phyloP scores from a whole-genome alignment of 2,113 vertebrate species.

The Harpagus bidentatus region DNA sequence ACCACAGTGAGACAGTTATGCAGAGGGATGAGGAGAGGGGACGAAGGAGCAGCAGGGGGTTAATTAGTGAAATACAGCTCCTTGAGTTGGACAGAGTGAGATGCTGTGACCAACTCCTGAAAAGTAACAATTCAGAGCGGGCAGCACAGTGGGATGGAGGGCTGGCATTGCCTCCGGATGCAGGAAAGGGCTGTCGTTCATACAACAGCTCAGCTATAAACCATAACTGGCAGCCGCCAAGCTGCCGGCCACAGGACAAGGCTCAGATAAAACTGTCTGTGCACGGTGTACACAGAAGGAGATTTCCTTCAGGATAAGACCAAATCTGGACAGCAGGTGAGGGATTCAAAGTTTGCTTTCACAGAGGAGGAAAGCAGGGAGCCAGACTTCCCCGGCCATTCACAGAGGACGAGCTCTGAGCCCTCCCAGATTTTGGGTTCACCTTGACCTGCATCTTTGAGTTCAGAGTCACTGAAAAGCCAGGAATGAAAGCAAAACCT shows the following conservation, averaged over 20 bases:
- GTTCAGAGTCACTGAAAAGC: neutral
- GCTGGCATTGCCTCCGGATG: rapidly evolving
- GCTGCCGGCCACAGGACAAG: neutral
- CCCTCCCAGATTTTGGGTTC: neutral
- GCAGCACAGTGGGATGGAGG: rapidly evolving
- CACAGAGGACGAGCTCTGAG: rapidly evolving
- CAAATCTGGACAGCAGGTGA: rapidly evolving
- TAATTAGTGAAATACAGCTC: neutral
- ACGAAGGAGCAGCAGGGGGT: neutral
- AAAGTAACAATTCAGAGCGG: neutral
- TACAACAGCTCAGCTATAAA: neutral
- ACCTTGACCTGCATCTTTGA: neutral
- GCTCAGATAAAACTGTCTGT: neutral
- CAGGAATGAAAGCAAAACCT: neutral
- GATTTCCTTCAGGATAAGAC: neutral
- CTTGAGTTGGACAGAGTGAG: rapidly evolving
- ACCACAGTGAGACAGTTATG: rapidly evolving
- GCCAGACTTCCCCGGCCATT: neutral
- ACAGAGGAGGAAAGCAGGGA: neutral
- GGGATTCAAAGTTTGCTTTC: neutral
- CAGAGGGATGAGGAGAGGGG: neutral
- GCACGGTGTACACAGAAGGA: neutral
- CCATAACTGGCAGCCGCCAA: neutral
- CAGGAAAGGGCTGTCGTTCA: neutral
- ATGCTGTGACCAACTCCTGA: neutral